Conservation (phyloP, 2,113 vertebrate species). For the Paramisgurnus dabryanus region DNA sequence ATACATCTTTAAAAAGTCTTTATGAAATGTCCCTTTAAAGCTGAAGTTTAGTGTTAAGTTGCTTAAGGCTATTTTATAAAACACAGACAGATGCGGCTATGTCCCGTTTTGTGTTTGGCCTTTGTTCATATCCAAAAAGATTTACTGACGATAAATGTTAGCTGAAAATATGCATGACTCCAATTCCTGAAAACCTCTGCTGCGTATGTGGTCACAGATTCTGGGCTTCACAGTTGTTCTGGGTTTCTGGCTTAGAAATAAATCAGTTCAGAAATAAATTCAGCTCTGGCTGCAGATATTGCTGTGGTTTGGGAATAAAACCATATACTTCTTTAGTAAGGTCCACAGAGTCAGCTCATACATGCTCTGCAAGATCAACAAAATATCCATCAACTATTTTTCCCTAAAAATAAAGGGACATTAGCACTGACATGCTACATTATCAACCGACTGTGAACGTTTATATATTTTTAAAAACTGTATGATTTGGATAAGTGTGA, state of each 20-base stretch:
- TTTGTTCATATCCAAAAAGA: slow-evolving; percentile 65
- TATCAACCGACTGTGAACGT: slow-evolving; percentile 4
- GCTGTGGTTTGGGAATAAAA: slow-evolving; percentile 65
- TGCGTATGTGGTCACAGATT: slow-evolving; percentile 65
- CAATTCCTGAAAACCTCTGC: slow-evolving; percentile 64
- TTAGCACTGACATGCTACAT: slow-evolving; percentile 22
- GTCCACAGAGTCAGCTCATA: slow-evolving; percentile 32
- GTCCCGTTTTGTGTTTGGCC: slow-evolving; percentile 57
- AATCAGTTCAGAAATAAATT: slow-evolving; percentile 73
- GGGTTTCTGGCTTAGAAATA: slow-evolving; percentile 66
- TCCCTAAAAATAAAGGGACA: slow-evolving; percentile 11
- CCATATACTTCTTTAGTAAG: slow-evolving; percentile 58
- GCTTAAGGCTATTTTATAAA: slow-evolving; percentile 58
- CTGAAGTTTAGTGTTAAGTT: slow-evolving; percentile 37
- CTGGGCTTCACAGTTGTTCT: slow-evolving; percentile 56
- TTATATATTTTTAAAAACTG: not conserved
- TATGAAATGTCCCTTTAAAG: no score
- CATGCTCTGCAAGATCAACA: slow-evolving; percentile 35
- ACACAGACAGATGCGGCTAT: slow-evolving; percentile 46
- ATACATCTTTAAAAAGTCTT: slow-evolving; percentile 8
- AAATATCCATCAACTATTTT: slow-evolving; percentile 37
- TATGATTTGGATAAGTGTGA: no score
- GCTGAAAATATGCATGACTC: slow-evolving; percentile 67
- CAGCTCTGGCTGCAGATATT: slow-evolving; percentile 66
- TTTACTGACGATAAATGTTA: slow-evolving; percentile 62